Evolutionary conservation across 2,888 invertebrate genomes (phyloP), one percentile per base, ranked within the genome.

Genomic region (Eupeodes luniger): DNA sequence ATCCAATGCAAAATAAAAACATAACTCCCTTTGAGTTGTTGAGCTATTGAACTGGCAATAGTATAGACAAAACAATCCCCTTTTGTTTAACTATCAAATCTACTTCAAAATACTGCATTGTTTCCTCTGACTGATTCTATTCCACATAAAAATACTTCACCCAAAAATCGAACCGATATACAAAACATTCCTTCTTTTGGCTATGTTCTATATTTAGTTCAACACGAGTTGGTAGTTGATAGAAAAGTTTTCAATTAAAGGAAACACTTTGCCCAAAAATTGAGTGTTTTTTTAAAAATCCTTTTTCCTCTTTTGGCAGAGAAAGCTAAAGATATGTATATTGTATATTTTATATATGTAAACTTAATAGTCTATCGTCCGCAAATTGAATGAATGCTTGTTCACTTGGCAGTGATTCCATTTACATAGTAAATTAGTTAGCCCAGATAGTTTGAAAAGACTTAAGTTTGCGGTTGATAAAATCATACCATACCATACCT

Each of bases 401-500:
- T 91, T 91, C 91, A 92, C 91, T 92, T 92, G 92, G 91, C 91
- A 92, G 91, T 91, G 92, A 92, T 92, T 92, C 91, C 92, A 92
- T 92, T 92, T 92, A 92, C 91, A 92, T 92, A 92, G 91, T 90
- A 92, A 92, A 92, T 92, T 92, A 92, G 92, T 92, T 92, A 91
- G 92, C 91, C 90, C 91, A 91, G 91, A 80, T 84, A 84, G 80
- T 79, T 83, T 84, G 40, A 19, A 34, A 51, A 53, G 55, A 72
- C 69, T 51, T 34, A n/a, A 49, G 19, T 51, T 49, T 75, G 51
- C 5, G 64, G 51, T 64, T 62, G 75, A 53, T 75, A 72, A 47
- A 57, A 72, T 70, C 57, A 70, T 27, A 27, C 27, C 27, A 27
- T 27, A 27, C 27, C 27, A 27, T 9, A 40, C 5, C 40, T 5